Base-by-base conservation (phyloP, 2,888 invertebrate genomes). In the Drosophila bunnanda region DNA sequence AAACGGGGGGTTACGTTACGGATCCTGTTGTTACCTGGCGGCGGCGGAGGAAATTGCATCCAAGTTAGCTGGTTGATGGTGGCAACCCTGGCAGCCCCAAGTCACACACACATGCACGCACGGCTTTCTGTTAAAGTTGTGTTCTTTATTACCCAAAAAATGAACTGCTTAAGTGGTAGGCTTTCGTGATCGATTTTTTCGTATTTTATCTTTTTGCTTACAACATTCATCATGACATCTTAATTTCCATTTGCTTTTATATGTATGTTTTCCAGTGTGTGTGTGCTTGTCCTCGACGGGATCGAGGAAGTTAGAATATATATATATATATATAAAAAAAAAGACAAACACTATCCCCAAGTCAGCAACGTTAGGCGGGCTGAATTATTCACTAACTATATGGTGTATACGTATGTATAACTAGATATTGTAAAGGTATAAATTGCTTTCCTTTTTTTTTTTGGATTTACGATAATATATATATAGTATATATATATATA, bases 371-470 rank as follows among this genome's bases (percentile, higher is more conserved):
- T 71, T 69, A 79, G 87, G 84, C 87, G 87, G 84, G 87, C 79
- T 80, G 79, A 82, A 72, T 87, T 84, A 73, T 71, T 84, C 77
- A 77, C 87, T 82, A 87, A 82, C 79, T 85, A 82, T 73, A 75
- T 54, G 41, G 41, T 59, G 36, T 60, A 52, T 59, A 38, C 57
- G 61, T 75, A 65, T 66, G 69, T 77, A 70, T 78, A 70, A 71
- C 61, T 77, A 71, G 72, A 76, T 80, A 78, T 76, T 67, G 72
- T 82, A 79, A 80, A 83, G 77, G 65, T 82, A 80, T 71, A 77
- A 81, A 75, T 80, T 69, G 71, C 68, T 71, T 74, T 62, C 15
- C 34, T 48, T 54, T 25, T 65, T 25, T 43, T 25, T n/a, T 43
- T 69, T 61, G 53, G 60, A 68, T 81, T 55, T 61, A 74, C 66